phyloP scores from a whole-genome alignment of 2,113 vertebrate species.

The Pygoscelis adeliae region DNA sequence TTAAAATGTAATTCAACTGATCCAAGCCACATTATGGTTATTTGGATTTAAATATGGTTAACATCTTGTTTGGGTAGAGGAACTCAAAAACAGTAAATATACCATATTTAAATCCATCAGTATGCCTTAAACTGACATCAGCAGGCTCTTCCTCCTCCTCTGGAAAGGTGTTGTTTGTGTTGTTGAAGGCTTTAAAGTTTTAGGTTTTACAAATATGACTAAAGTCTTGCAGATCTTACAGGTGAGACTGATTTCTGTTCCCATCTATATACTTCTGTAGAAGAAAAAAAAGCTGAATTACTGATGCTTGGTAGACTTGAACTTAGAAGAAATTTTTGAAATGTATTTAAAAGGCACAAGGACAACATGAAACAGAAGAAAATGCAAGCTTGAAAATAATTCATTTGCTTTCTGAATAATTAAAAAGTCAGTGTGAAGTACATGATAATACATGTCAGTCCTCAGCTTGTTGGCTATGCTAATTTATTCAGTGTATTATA shows the following conservation, averaged over 20 bases:
- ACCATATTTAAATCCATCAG: fast-evolving
- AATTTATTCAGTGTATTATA: conserved; percentile 10
- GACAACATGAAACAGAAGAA: background rate
- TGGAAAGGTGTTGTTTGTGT: background rate
- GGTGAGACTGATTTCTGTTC: background rate
- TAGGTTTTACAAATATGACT: background rate
- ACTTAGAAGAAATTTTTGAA: background rate
- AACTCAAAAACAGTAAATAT: background rate
- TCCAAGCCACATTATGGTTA: background rate
- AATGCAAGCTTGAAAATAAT: background rate
- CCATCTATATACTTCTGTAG: background rate
- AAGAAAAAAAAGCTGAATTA: background rate
- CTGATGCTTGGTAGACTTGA: background rate
- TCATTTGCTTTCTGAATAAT: conserved; percentile 31
- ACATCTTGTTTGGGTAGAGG: background rate
- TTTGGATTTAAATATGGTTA: background rate
- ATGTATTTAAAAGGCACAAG: background rate
- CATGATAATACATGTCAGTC: background rate
- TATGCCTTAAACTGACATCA: background rate
- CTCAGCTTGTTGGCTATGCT: background rate
- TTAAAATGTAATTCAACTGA: background rate
- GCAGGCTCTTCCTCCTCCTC: background rate
- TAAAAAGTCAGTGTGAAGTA: background rate
- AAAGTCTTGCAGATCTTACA: background rate
- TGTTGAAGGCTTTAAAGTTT: background rate